A percentile compares a stretch with the other conserved stretches of the same genome.
Evolutionary conservation across 2,888 invertebrate species (phyloP).

Genomic region (Hipparchia semele): DNA sequence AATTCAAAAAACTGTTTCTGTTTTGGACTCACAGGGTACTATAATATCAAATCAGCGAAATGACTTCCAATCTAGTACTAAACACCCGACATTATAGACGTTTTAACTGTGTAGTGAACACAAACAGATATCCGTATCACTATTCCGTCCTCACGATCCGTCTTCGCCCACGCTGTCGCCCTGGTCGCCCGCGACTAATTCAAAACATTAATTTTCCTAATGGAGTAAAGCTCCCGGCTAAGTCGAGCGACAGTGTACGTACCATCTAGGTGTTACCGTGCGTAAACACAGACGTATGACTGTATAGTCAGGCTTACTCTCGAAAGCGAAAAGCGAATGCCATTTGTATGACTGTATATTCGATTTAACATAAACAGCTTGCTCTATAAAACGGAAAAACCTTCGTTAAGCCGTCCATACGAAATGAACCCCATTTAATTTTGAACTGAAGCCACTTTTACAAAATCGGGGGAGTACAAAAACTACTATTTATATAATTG

Average conservation of each 20-base stretch:
- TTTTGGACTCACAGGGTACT: no score
- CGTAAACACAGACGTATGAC: constrained; percentile 73
- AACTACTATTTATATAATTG: no score
- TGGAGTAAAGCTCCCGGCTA: constrained; percentile 75
- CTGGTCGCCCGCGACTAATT: constrained; percentile 64
- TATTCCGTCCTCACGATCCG: constrained; percentile 46
- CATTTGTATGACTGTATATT: no score
- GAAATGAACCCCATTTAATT: no score
- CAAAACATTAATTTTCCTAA: constrained; percentile 83
- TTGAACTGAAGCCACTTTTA: no score
- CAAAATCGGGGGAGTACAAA: no score
- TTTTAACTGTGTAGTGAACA: constrained; percentile 12
- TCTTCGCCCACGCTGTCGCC: constrained; percentile 52
- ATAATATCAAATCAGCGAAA: no score
- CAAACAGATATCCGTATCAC: constrained; percentile 36
- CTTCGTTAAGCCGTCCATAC: no score
- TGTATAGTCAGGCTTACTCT: neutral
- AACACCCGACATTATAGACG: neutral
- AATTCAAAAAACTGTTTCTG: no score
- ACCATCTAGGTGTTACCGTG: constrained; percentile 64
- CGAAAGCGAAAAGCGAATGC: no score
- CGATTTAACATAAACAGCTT: no score
- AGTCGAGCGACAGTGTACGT: constrained; percentile 61
- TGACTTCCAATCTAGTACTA: neutral
- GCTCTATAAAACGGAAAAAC: no score